phyloP scores from a whole-genome alignment of 2,888 invertebrate genomes.

The Pycnomerus fuliginosus region DNA sequence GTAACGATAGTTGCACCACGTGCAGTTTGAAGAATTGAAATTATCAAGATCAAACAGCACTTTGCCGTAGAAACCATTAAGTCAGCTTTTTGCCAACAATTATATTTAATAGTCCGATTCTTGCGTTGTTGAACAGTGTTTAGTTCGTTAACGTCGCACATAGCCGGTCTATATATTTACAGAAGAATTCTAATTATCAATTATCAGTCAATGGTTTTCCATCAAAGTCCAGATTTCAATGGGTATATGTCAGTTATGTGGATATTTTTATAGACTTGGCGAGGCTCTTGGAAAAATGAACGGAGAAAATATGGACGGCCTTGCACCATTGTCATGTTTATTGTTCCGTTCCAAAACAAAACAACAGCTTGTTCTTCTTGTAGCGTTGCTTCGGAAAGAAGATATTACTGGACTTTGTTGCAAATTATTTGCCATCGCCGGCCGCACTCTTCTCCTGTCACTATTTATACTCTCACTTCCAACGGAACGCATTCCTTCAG shows the following conservation, averaged over 20 bases:
- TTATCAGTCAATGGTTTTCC: constrained; percentile 38
- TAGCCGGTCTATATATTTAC: constrained; percentile 32
- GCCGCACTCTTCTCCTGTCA: constrained; percentile 20
- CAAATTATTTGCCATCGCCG: constrained; percentile 40
- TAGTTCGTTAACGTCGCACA: constrained; percentile 31
- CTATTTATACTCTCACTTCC: constrained; percentile 11
- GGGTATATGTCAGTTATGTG: constrained; percentile 37
- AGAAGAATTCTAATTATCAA: constrained; percentile 41
- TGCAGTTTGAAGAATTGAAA: constrained; percentile 28
- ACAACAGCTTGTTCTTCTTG: constrained; percentile 38
- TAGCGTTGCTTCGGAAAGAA: constrained; percentile 33
- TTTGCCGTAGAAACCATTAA: constrained; percentile 24
- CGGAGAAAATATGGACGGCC: constrained; percentile 43
- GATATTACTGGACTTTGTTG: constrained; percentile 41
- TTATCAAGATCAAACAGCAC: constrained; percentile 28
- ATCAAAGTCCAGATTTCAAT: constrained; percentile 40
- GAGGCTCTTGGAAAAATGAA: constrained; percentile 31
- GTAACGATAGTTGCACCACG: constrained; percentile 10
- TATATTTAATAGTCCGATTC: constrained; percentile 37
- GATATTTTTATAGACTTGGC: constrained; percentile 39
- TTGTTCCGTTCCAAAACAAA: constrained; percentile 38
- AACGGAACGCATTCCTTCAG: constrained; percentile 3
- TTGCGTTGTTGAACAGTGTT: constrained; percentile 27
- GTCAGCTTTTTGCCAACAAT: constrained; percentile 33
- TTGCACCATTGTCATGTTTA: constrained; percentile 45